A percentile compares a stretch with the other conserved stretches of the same genome.
These are phyloP conservation scores for Lampris megalopsis DNA, from an alignment of 2,113 vertebrate genomes.

Conservation along the genomic window DNA sequence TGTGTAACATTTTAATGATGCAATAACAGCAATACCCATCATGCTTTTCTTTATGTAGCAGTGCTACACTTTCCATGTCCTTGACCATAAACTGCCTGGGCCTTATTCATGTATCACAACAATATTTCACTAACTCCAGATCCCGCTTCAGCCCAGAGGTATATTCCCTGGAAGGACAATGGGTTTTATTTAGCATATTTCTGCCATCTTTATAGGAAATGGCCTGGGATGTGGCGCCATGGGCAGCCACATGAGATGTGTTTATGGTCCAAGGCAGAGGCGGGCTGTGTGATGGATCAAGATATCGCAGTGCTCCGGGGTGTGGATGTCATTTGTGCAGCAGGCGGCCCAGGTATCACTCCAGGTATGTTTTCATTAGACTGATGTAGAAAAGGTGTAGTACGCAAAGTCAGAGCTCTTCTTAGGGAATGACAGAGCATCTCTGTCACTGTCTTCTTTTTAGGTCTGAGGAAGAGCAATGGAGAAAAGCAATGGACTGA, in stretches of 20 bases:
- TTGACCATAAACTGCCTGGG: slow-evolving; percentile 35
- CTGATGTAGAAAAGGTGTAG: slow-evolving; percentile 58
- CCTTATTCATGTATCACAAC: not conserved
- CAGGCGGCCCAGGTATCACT: slow-evolving; percentile 24
- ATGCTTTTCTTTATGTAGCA: not conserved
- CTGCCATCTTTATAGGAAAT: slow-evolving; percentile 23
- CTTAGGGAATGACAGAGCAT: slow-evolving; percentile 39
- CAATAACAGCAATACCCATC: not conserved
- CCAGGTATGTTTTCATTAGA: slow-evolving; percentile 45
- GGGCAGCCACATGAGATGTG: slow-evolving; percentile 55
- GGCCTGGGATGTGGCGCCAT: slow-evolving; percentile 11
- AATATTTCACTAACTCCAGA: slow-evolving; percentile 36
- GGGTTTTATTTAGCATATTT: slow-evolving; percentile 61
- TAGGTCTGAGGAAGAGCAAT: slow-evolving; percentile 43
- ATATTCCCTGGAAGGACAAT: slow-evolving; percentile 51
- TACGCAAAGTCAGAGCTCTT: slow-evolving; percentile 60
- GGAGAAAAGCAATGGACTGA: slow-evolving; percentile 18
- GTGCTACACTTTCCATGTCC: not conserved
- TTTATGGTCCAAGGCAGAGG: slow-evolving; percentile 27
- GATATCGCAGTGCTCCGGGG: slow-evolving; percentile 43
- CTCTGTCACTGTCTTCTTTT: slow-evolving; percentile 59
- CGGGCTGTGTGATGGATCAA: slow-evolving; percentile 55
- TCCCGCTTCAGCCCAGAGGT: slow-evolving; percentile 9
- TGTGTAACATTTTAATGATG: too few species aligned
- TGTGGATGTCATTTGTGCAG: slow-evolving; percentile 36